Evolutionary conservation across 2,113 vertebrate species (phyloP).

Genomic region (Alectura lathami): DNA sequence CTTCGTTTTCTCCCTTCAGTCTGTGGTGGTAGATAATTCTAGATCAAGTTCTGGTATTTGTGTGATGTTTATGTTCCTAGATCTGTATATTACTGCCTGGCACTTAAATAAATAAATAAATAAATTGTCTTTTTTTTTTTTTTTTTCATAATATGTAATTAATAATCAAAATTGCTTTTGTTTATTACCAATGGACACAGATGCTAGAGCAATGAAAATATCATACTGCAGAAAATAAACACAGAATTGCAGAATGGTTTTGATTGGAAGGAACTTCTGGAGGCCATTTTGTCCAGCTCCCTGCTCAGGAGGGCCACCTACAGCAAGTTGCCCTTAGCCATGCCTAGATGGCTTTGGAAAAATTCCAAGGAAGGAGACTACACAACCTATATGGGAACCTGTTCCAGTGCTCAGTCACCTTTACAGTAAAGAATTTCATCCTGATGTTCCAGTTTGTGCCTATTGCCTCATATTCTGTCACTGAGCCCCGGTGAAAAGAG

Average conservation of each 20-base stretch:
- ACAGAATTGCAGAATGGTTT: background rate
- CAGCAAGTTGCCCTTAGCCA: background rate
- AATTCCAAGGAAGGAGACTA: background rate
- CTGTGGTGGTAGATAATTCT: background rate
- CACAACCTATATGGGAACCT: background rate
- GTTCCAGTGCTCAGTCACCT: background rate
- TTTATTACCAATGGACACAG: background rate
- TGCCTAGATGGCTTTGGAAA: background rate
- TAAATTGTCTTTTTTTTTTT: background rate
- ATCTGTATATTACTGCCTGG: background rate
- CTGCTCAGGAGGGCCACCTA: background rate
- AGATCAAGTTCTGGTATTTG: background rate
- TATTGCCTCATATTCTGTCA: background rate
- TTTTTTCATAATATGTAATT: background rate
- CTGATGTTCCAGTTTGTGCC: background rate
- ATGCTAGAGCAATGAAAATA: background rate
- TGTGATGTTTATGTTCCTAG: background rate
- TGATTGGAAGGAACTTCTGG: background rate
- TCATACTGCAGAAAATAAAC: background rate
- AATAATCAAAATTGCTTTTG: background rate
- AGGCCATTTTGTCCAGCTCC: background rate
- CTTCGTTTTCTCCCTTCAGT: background rate
- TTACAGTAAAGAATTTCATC: background rate
- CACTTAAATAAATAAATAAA: no score
- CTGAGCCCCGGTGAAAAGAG: background rate